These are phyloP conservation scores for Seladonia tumulorum DNA, from an alignment of 2,888 invertebrate genomes.

Conservation along the genomic window DNA sequence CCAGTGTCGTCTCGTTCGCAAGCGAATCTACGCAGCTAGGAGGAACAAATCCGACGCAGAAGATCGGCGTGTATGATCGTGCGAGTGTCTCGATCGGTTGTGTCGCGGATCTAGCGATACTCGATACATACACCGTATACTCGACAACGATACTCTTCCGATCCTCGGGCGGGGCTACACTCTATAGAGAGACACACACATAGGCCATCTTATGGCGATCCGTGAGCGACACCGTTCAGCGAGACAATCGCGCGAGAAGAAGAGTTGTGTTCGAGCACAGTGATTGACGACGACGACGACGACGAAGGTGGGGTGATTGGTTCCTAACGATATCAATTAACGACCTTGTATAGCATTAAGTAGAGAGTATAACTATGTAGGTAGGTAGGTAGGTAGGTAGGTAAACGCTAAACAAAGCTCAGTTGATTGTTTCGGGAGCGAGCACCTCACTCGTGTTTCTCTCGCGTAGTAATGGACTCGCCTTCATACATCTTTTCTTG, in stretches of 20 bases:
- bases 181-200: not conserved
- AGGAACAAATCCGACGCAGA: constrained; percentile 54
- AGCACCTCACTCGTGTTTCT: constrained; percentile 63
- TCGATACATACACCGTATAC: not conserved
- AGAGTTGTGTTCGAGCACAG: constrained; percentile 31
- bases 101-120: not conserved
- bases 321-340: constrained; percentile 61
- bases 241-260: constrained; percentile 24
- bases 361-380: constrained; percentile 58
- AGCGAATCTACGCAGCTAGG: constrained; percentile 46
- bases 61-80: constrained; percentile 20
- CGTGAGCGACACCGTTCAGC: constrained; percentile 7
- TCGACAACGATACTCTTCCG: not conserved
- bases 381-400: constrained; percentile 52
- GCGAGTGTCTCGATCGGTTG: constrained; percentile 30
- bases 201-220: constrained; percentile 32
- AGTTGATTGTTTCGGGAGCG: constrained; percentile 82
- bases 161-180: not conserved
- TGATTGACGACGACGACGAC: constrained; percentile 23
- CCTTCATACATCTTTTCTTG: not conserved
- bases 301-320: constrained; percentile 23
- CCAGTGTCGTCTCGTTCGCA: constrained; percentile 30
- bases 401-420: constrained; percentile 82
- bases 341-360: constrained; percentile 63
- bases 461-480: constrained; percentile 43